A percentile compares a stretch with the other conserved stretches of the same genome.
phyloP scores from a whole-genome alignment of 1,140 invertebrate species.

The Aricia agestis region DNA sequence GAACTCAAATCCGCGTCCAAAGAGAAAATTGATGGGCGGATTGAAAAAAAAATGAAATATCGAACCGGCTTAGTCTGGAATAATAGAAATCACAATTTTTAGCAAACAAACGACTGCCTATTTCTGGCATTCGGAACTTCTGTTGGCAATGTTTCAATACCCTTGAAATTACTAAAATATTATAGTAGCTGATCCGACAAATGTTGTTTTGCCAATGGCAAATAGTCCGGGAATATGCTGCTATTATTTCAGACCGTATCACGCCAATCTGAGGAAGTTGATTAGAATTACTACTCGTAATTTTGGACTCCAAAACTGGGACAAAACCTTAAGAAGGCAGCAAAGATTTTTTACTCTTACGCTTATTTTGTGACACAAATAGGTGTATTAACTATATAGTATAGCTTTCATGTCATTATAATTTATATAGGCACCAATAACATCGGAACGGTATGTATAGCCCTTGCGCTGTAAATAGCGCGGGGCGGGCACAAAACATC shows the following conservation, averaged over 20 bases:
- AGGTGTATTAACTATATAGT: too few relatives aligned
- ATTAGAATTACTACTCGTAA: too few relatives aligned
- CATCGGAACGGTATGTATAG: constrained; percentile 1
- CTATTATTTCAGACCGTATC: too few relatives aligned
- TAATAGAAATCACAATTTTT: background rate
- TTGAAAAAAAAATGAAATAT: background rate
- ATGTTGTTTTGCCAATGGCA: too few relatives aligned
- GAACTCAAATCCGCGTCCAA: background rate
- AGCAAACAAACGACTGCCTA: background rate
- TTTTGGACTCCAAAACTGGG: too few relatives aligned
- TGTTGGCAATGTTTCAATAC: background rate
- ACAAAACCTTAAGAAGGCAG: too few relatives aligned
- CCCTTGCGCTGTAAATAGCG: constrained; percentile 57
- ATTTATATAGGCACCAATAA: background rate
- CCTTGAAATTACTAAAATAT: background rate
- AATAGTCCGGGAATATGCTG: too few relatives aligned
- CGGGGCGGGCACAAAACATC: constrained; percentile 57
- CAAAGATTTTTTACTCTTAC: too few relatives aligned
- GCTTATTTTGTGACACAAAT: too few relatives aligned
- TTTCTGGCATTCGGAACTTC: background rate
- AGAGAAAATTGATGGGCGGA: background rate
- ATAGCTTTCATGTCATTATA: too few relatives aligned
- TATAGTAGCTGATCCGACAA: too few relatives aligned
- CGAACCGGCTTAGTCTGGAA: background rate
- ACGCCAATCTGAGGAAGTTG: too few relatives aligned